Percentiles rank a stretch among this genome's conserved stretches.
phyloP scores from a whole-genome alignment of 2,888 invertebrate genomes.

The Cheilosia vulpina region DNA sequence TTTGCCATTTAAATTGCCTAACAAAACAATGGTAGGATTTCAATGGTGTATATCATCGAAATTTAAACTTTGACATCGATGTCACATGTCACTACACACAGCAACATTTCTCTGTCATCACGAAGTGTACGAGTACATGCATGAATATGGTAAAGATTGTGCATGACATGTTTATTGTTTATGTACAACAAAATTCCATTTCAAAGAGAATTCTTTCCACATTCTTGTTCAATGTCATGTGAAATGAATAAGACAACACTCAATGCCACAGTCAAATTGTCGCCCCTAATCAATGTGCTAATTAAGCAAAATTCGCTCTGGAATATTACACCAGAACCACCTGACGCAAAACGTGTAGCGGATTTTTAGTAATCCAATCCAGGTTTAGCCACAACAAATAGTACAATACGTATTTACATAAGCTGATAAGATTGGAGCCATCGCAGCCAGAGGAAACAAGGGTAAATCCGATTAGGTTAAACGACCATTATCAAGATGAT shows the following conservation, averaged over 20 bases:
- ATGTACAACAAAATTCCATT: no score
- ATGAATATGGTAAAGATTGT: no score
- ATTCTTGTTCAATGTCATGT: no score
- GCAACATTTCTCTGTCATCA: no score
- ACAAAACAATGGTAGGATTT: no score
- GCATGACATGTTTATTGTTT: no score
- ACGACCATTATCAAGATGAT: neutral
- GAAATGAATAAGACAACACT: neutral
- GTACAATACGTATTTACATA: conserved; percentile 3
- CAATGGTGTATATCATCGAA: no score
- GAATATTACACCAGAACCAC: conserved; percentile 1
- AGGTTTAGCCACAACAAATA: neutral
- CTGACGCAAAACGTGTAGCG: conserved; percentile 17
- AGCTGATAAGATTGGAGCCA: conserved; percentile 23
- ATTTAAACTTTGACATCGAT: no score
- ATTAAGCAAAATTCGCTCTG: neutral
- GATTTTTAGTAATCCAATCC: neutral
- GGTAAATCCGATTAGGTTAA: neutral
- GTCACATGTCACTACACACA: no score
- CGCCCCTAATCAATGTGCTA: conserved; percentile 2
- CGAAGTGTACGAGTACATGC: no score
- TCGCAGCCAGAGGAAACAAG: neutral
- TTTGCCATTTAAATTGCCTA: no score
- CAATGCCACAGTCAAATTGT: neutral
- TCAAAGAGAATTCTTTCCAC: no score